A percentile compares a stretch with the other conserved stretches of the same genome.
Conservation (phyloP, 1,140 invertebrate species). For the Drosophila punjabiensis region DNA sequence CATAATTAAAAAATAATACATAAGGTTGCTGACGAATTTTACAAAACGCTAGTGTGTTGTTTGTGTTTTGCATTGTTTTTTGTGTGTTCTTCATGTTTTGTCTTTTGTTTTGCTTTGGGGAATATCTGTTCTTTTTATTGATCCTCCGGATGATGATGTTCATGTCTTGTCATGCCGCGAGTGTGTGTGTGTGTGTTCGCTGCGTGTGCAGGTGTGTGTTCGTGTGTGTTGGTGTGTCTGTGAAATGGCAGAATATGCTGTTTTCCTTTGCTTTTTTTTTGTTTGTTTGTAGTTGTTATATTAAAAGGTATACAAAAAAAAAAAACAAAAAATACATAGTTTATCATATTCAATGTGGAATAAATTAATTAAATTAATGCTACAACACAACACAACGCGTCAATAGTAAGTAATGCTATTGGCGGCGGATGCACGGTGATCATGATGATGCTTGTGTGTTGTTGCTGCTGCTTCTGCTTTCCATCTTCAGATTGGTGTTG, state of each 20-base stretch:
- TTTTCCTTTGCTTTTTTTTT: conserved; percentile 51
- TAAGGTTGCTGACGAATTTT: conserved; percentile 78
- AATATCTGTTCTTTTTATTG: conserved; percentile 50
- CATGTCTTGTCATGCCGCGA: conserved; percentile 54
- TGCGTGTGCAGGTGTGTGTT: conserved; percentile 26
- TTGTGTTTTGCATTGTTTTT: conserved; percentile 64
- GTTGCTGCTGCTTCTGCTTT: conserved; percentile 38
- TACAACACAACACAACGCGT: conserved; percentile 73
- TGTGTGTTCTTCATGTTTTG: conserved; percentile 32
- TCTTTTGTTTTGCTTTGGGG: conserved; percentile 59
- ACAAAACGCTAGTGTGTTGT: conserved; percentile 71
- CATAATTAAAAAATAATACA: conserved; percentile 84
- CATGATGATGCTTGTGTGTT: conserved; percentile 55
- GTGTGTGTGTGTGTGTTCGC: conserved; percentile 38
- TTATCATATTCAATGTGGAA: conserved; percentile 76
- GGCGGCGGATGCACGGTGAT: conserved; percentile 27
- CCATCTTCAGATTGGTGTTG: conserved; percentile 31
- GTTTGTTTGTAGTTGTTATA: conserved; percentile 71
- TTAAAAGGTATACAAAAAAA: conserved; percentile 79
- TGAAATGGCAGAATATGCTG: conserved; percentile 76
- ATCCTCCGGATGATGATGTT: conserved; percentile 46
- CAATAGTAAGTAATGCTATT: conserved; percentile 25
- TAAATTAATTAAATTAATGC: conserved; percentile 82
- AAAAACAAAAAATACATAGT: conserved; percentile 77
- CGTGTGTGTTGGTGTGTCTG: conserved; percentile 39